Base-by-base conservation (phyloP, 2,888 invertebrate genomes). In the Piscicola geometra region DNA sequence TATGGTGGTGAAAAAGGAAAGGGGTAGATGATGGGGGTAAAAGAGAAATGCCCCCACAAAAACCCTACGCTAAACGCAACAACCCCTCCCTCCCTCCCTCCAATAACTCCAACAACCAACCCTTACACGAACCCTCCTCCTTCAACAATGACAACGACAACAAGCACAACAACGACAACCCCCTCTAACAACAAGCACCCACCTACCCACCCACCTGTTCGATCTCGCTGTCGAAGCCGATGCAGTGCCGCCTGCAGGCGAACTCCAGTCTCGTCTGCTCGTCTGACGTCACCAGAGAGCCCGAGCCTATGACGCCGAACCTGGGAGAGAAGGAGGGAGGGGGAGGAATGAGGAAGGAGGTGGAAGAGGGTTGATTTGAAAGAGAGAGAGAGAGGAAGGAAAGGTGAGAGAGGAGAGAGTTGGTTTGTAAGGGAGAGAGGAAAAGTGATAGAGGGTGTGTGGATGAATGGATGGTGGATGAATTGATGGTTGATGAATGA, bases 181-280 rank as follows among this genome's bases (percentile, higher is more conserved):
- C 12, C 15, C 21, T 21, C 15, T 15, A 50, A 15, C 66, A 66
- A 66, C 66, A 66, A 15, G 9, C 9, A 12, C 15, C 12, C n/a
- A n/a, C n/a, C n/a, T n/a, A n/a, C n/a, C n/a, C n/a, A n/a, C 35
- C n/a, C 9, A 96, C 97, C 33, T 95, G 92, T 86, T 98, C 97
- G 85, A 96, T 93, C 85, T 97, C 98, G 79, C 92, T 92, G 87
- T 99, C 98, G 86, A 93, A 95, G 0, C 95, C 95, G 35, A 91
- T 88, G 0, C 78, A 77, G 9, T 77, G 69, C 50, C 80, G 77
- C 15, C 78, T 76, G 15, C 76, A 88, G 0, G 95, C 92, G 85
- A 98, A 94, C 77, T 93, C 92, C 81, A 93, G 92, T 36, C 79
- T 52, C 52, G 78, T 75, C 33, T 76, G 72, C 56, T 80, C 80